Evolutionary conservation across 2,113 vertebrate genomes (phyloP).

Genomic region (Ornithorhynchus anatinus): DNA sequence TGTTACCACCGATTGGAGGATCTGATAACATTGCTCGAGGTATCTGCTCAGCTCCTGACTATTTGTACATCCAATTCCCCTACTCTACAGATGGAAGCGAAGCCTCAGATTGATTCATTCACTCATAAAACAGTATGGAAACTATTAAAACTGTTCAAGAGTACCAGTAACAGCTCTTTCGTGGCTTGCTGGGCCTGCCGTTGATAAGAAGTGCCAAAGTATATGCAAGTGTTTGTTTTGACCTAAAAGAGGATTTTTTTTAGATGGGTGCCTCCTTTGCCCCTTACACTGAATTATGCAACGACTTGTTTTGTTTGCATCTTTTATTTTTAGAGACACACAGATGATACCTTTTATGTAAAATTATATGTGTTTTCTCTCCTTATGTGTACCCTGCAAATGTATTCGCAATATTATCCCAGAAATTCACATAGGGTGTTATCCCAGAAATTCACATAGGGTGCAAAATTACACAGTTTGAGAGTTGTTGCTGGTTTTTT

Average conservation of each 20-base stretch:
- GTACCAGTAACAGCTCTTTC: not conserved
- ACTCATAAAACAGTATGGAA: constrained; percentile 6
- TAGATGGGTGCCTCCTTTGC: constrained; percentile 14
- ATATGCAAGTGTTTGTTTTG: not conserved
- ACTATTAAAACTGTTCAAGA: not conserved
- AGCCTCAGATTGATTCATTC: not conserved
- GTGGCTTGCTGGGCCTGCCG: constrained; percentile 22
- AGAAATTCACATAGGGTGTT: constrained; percentile 37
- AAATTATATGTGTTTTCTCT: constrained; percentile 42
- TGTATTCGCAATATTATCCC: constrained; percentile 38
- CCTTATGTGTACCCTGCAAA: constrained; percentile 33
- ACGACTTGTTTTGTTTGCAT: constrained; percentile 27
- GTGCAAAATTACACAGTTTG: constrained; percentile 50
- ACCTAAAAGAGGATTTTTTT: constrained; percentile 33
- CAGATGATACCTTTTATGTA: constrained; percentile 17
- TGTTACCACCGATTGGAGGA: not conserved
- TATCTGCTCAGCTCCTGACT: not conserved
- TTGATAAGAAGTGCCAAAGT: constrained; percentile 26
- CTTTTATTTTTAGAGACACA: constrained; percentile 32
- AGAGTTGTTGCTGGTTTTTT: constrained; percentile 14
- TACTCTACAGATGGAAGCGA: not conserved
- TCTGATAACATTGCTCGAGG: not conserved
- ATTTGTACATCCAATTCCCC: not conserved
- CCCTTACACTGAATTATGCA: constrained; percentile 27
- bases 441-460: constrained; percentile 36